Conservation (phyloP, 2,113 vertebrate genomes). For the Gasterosteus aculeatus region DNA sequence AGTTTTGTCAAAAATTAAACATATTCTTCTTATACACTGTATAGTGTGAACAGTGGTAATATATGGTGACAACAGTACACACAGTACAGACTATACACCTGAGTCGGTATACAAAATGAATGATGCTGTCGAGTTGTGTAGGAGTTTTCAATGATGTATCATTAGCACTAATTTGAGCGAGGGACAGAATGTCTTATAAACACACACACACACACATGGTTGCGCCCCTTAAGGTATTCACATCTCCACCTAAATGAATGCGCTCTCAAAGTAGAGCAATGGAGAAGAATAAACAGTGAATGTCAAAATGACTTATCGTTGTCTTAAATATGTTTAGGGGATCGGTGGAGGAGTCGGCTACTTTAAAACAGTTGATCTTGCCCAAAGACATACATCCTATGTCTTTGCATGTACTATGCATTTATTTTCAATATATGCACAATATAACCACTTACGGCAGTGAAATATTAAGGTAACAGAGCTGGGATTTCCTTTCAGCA, state of each 20-base stretch:
- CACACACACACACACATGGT: neutral
- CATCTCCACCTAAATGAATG: slow-evolving; percentile 61
- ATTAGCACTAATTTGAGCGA: slow-evolving; percentile 51
- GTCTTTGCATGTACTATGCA: slow-evolving; percentile 51
- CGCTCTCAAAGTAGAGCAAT: slow-evolving; percentile 25
- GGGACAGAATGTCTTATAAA: slow-evolving; percentile 9
- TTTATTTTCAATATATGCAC: slow-evolving; percentile 22
- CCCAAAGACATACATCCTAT: slow-evolving; percentile 44
- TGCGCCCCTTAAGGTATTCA: slow-evolving; percentile 50
- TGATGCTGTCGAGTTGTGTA: slow-evolving; percentile 32
- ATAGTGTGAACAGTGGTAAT: slow-evolving; percentile 32
- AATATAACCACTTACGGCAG: slow-evolving; percentile 17
- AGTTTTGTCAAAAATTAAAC: neutral
- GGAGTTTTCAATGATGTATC: slow-evolving; percentile 59
- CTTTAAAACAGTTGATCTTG: slow-evolving; percentile 56
- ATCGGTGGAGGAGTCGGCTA: slow-evolving; percentile 53
- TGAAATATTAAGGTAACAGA: slow-evolving; percentile 41
- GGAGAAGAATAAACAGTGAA: slow-evolving; percentile 61
- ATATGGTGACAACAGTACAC: slow-evolving; percentile 19
- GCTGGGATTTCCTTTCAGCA: slow-evolving; percentile 25
- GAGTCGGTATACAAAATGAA: slow-evolving; percentile 38
- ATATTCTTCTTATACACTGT: neutral
- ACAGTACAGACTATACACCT: neutral
- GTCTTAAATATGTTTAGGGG: slow-evolving; percentile 68
- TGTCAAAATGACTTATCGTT: slow-evolving; percentile 74